phyloP scores from a whole-genome alignment of 2,797 vertebrate species.

The Ctenopoma kingsleyae region DNA sequence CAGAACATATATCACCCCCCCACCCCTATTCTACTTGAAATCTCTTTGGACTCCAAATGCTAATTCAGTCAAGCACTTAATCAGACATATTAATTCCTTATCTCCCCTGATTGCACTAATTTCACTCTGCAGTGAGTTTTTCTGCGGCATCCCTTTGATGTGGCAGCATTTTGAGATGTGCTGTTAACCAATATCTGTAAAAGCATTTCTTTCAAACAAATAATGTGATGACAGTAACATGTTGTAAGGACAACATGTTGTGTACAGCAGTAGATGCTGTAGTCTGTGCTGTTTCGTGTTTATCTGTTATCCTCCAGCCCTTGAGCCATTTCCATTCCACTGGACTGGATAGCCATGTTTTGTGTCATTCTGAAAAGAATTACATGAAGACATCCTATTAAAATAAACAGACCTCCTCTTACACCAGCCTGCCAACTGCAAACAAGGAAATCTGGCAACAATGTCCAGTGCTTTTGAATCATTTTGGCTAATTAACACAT shows the following conservation, averaged over 20 bases:
- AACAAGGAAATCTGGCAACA: slow-evolving; percentile 23
- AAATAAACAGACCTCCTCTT: slow-evolving; percentile 38
- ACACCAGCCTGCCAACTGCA: slow-evolving; percentile 23
- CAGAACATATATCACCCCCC: slow-evolving; percentile 41
- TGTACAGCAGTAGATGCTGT: background rate
- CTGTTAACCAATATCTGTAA: background rate
- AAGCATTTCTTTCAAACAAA: slow-evolving; percentile 19
- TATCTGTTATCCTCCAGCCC: slow-evolving; percentile 20
- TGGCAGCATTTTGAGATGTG: slow-evolving; percentile 18
- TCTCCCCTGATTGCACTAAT: slow-evolving; percentile 75
- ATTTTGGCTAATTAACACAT: slow-evolving; percentile 20
- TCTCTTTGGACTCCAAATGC: slow-evolving; percentile 73
- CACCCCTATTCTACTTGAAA: slow-evolving; percentile 44
- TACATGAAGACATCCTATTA: slow-evolving; percentile 24
- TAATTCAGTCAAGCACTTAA: slow-evolving; percentile 80
- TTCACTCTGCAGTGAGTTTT: slow-evolving; percentile 48
- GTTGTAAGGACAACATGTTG: background rate
- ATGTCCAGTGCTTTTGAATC: slow-evolving; percentile 13
- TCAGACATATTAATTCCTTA: slow-evolving; percentile 80
- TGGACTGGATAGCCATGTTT: slow-evolving; percentile 37
- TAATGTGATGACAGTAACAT: slow-evolving; percentile 22
- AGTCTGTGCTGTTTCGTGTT: slow-evolving; percentile 11
- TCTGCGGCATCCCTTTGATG: slow-evolving; percentile 27
- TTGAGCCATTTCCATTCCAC: slow-evolving; percentile 22
- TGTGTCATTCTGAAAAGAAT: slow-evolving; percentile 31